Conservation (phyloP, 2,888 invertebrate species). For the Phymatocera aterrima region DNA sequence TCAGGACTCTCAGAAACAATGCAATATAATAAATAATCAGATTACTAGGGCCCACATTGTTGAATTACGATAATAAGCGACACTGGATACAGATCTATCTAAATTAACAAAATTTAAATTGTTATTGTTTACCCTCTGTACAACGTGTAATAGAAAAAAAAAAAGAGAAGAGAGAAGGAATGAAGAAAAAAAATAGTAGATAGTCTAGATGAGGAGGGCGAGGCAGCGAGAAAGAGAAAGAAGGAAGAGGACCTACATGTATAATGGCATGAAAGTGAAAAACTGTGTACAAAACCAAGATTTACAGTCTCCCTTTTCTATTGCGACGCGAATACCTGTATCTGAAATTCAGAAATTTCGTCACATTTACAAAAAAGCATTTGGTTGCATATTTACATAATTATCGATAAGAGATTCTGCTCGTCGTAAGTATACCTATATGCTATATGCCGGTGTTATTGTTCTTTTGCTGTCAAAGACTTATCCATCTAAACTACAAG, state of each 20-base stretch:
- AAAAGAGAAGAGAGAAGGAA: not conserved
- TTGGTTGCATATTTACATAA: conserved; percentile 72
- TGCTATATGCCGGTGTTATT: no score
- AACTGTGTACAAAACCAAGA: conserved; percentile 73
- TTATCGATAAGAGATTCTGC: conserved; percentile 64
- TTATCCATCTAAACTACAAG: no score
- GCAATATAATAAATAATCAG: no score
- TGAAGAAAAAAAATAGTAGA: no score
- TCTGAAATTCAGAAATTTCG: conserved; percentile 66
- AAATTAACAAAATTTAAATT: not conserved
- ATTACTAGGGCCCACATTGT: no score
- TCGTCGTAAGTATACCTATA: no score
- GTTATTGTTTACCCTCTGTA: not conserved
- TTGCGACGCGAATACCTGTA: conserved; percentile 56
- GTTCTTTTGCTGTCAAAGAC: no score
- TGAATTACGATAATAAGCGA: not conserved
- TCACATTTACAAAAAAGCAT: conserved; percentile 73
- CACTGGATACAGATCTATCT: not conserved
- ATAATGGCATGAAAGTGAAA: conserved; percentile 60
- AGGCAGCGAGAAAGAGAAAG: conserved; percentile 12
- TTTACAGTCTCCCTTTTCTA: conserved; percentile 71
- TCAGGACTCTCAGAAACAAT: no score
- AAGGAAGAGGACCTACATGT: not conserved
- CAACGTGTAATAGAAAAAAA: not conserved
- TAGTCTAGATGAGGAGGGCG: conserved; percentile 15